Evolutionary conservation across 2,888 invertebrate genomes (phyloP).

Genomic region (Leucoptera coffeella): DNA sequence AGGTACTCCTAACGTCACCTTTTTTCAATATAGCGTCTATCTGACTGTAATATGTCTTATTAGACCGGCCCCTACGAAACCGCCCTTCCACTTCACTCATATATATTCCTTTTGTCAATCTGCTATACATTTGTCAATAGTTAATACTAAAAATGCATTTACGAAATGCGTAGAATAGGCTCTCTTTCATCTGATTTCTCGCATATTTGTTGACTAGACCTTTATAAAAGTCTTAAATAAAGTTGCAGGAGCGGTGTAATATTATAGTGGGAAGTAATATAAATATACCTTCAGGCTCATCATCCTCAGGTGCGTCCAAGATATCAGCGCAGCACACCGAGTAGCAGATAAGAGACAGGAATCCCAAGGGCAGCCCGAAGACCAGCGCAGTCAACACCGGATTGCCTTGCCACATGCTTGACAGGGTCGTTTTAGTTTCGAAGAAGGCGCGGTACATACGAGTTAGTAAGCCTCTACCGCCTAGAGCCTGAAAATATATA

Average conservation of each 20-base stretch:
- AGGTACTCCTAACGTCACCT: no score
- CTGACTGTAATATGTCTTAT: no score
- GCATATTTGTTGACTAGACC: no score
- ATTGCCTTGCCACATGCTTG: constrained; percentile 87
- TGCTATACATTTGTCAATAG: no score
- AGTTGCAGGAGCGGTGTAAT: no score
- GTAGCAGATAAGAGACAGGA: constrained; percentile 90
- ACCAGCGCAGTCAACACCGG: constrained; percentile 89
- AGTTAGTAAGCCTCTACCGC: constrained; percentile 75
- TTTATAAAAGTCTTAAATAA: no score
- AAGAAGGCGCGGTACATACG: constrained; percentile 75
- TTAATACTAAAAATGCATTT: no score
- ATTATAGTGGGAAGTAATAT: background rate
- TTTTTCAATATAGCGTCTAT: no score
- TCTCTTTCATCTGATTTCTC: background rate
- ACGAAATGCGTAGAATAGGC: background rate
- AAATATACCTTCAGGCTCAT: constrained; percentile 25
- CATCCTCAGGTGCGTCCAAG: constrained; percentile 83
- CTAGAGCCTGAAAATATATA: constrained; percentile 64
- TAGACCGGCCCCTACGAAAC: no score
- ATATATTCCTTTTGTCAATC: no score
- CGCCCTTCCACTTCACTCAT: no score
- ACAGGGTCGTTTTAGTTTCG: constrained; percentile 72
- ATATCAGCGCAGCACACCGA: constrained; percentile 96
- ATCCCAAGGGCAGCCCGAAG: constrained; percentile 90